A percentile compares a stretch with the other conserved stretches of the same genome.
phyloP scores from a whole-genome alignment of 1,140 invertebrate species.

The Dermatophagoides farinae region DNA sequence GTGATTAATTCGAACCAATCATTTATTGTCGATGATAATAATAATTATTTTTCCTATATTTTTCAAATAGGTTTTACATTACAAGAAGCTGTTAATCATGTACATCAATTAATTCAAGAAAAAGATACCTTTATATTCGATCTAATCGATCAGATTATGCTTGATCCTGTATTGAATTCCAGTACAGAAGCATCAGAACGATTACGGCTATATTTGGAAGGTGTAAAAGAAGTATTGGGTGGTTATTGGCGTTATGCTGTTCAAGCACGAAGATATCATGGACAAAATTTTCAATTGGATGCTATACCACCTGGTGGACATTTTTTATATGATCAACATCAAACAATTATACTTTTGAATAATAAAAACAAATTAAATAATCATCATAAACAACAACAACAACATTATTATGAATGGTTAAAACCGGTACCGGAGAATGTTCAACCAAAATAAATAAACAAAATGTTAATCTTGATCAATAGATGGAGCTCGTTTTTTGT shows the following conservation, averaged over 20 bases:
- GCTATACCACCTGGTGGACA: slow-evolving; percentile 2
- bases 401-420: background rate
- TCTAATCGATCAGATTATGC: background rate
- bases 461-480: background rate
- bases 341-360: background rate
- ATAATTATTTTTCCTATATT: too few species aligned
- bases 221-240: slow-evolving; percentile 6
- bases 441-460: background rate
- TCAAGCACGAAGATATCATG: slow-evolving; percentile 6
- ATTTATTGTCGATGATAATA: background rate
- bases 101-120: slow-evolving; percentile 2
- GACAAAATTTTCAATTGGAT: background rate
- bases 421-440: slow-evolving; percentile 1
- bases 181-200: background rate
- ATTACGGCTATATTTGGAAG: background rate
- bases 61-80: slow-evolving; percentile 2
- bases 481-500: background rate
- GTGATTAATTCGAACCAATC: background rate
- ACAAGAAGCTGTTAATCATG: slow-evolving; percentile 8
- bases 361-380: background rate
- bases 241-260: slow-evolving; percentile 12
- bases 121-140: slow-evolving; percentile 1
- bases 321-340: background rate
- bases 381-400: background rate
- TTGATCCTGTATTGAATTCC: background rate